These are phyloP conservation scores for Meteorus cinctellus DNA, from an alignment of 2,888 invertebrate genomes.

Conservation along the genomic window DNA sequence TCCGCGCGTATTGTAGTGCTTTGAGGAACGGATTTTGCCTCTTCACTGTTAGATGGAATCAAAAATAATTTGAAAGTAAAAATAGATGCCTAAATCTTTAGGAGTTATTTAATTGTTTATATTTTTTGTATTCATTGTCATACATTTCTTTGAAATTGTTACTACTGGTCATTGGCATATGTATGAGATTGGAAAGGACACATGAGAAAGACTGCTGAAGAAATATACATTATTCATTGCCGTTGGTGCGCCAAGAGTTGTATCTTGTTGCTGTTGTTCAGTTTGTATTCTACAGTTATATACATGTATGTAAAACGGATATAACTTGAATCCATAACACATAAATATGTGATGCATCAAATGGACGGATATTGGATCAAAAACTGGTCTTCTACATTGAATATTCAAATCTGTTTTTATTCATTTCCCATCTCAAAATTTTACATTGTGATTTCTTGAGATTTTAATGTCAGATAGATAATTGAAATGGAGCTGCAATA, in stretches of 20 bases:
- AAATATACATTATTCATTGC: neutral
- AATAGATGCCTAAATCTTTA: too few relatives aligned
- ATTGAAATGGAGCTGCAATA: neutral
- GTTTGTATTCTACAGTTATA: neutral
- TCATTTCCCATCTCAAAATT: neutral
- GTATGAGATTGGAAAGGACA: neutral
- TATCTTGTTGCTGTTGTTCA: conserved; percentile 5
- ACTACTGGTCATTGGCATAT: neutral
- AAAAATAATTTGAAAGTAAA: too few relatives aligned
- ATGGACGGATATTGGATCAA: neutral
- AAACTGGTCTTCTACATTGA: neutral
- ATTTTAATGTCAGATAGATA: neutral
- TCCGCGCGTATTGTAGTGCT: too few relatives aligned
- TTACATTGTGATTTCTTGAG: neutral
- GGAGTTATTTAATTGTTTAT: neutral
- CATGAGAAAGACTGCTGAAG: neutral
- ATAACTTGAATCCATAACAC: neutral
- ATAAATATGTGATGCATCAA: neutral
- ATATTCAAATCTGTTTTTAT: neutral
- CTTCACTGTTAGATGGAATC: too few relatives aligned
- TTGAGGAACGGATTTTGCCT: too few relatives aligned
- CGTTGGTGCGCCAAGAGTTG: neutral
- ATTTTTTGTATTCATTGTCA: neutral
- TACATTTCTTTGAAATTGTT: neutral
- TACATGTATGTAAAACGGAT: neutral